These are phyloP conservation scores for Cataglyphis rosenhaueri DNA, from an alignment of 2,888 invertebrate genomes.

Conservation along the genomic window DNA sequence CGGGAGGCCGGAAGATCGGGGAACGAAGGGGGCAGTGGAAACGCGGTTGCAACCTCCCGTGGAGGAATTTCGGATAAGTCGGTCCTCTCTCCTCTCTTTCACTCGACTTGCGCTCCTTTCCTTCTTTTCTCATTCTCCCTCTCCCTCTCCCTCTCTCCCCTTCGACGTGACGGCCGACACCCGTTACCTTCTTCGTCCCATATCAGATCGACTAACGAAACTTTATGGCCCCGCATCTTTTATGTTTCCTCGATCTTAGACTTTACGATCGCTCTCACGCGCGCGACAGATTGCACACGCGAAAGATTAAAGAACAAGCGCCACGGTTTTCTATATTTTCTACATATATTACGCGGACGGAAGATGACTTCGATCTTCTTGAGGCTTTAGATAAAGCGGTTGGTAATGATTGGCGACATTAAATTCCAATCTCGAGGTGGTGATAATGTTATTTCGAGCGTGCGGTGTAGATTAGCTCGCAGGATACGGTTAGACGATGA, in stretches of 20 bases:
- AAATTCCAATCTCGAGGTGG: slow-evolving; percentile 28
- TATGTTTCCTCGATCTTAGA: slow-evolving; percentile 58
- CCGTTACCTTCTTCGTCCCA: slow-evolving; percentile 36
- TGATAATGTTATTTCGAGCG: slow-evolving; percentile 36
- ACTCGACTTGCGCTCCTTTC: not conserved
- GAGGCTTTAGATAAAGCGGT: not conserved
- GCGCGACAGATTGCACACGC: not conserved
- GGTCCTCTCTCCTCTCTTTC: slow-evolving; percentile 10
- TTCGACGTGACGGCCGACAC: slow-evolving; percentile 24
- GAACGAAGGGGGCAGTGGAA: not conserved
- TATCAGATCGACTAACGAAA: slow-evolving; percentile 66
- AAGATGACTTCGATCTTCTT: not conserved
- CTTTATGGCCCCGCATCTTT: slow-evolving; percentile 63
- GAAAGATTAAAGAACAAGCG: not conserved
- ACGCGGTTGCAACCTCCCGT: slow-evolving; percentile 18
- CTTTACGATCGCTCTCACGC: slow-evolving; percentile 57
- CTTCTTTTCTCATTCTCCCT: not conserved
- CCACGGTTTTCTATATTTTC: not conserved
- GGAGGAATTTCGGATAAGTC: slow-evolving; percentile 59
- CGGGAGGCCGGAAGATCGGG: not conserved
- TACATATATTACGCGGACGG: not conserved
- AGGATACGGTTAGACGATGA: slow-evolving; percentile 17
- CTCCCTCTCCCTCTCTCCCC: not conserved
- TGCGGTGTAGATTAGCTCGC: slow-evolving; percentile 19
- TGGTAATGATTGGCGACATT: slow-evolving; percentile 17